These are phyloP conservation scores for Resseliella maxima DNA, from an alignment of 2,888 invertebrate species.

Conservation along the genomic window DNA sequence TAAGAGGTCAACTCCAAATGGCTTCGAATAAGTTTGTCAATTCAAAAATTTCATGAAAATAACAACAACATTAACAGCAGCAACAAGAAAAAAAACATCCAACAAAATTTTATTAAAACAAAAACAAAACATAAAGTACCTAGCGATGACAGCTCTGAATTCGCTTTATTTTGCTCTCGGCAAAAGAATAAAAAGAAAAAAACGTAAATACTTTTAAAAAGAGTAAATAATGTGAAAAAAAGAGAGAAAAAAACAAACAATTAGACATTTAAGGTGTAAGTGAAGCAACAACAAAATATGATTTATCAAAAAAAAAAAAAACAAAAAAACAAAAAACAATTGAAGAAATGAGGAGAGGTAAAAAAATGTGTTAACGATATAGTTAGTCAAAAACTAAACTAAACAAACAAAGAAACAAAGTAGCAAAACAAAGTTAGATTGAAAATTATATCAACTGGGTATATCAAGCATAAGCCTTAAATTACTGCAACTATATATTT, in stretches of 20 bases:
- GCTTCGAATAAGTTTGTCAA: background rate
- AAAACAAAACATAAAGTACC: background rate
- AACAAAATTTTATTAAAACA: background rate
- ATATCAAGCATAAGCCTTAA: background rate
- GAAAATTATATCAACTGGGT: background rate
- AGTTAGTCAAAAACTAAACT: conserved; percentile 16
- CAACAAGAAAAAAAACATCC: background rate
- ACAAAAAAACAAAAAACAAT: background rate
- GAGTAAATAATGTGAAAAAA: too few relatives aligned
- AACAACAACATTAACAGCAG: background rate
- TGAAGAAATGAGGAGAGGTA: background rate
- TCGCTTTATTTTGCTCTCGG: background rate
- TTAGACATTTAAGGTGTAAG: background rate
- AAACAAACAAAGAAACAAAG: background rate
- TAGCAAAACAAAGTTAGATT: background rate
- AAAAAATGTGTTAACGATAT: background rate
- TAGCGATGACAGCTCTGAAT: conserved; percentile 18
- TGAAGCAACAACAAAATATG: background rate
- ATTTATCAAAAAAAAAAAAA: background rate
- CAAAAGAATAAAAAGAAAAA: too few relatives aligned
- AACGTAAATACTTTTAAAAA: background rate
- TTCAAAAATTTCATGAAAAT: background rate
- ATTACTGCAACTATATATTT: background rate
- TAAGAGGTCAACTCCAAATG: too few relatives aligned
- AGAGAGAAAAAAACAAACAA: background rate